A percentile compares a stretch with the other conserved stretches of the same genome.
phyloP scores from a whole-genome alignment of 2,113 vertebrate species.

The Nerophis ophidion region DNA sequence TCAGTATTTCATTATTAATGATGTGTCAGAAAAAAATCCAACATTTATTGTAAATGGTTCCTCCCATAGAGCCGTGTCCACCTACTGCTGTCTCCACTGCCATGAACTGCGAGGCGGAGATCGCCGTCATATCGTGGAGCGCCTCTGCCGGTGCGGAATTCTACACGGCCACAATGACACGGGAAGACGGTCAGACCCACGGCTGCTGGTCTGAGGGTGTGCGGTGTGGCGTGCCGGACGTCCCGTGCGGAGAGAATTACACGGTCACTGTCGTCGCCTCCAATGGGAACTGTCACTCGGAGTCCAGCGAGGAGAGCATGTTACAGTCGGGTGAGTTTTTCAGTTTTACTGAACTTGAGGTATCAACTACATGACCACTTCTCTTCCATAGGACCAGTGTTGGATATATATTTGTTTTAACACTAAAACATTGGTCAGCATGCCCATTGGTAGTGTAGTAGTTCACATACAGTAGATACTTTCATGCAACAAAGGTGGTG shows the following conservation, averaged over 20 bases:
- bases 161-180: slow-evolving; percentile 50
- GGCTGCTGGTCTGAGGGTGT: slow-evolving; percentile 60
- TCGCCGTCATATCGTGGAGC: slow-evolving; percentile 60
- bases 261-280: slow-evolving; percentile 61
- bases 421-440: no score
- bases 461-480: no score
- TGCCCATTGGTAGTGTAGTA: no score
- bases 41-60: neutral
- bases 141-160: slow-evolving; percentile 44
- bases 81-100: slow-evolving; percentile 46
- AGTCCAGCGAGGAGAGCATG: slow-evolving; percentile 37
- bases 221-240: slow-evolving; percentile 56
- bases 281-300: slow-evolving; percentile 53
- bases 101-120: slow-evolving; percentile 66
- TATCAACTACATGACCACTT: no score
- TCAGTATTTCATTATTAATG: neutral
- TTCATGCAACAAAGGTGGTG: no score
- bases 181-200: slow-evolving; percentile 22
- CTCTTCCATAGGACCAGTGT: no score
- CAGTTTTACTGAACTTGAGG: neutral
- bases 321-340: slow-evolving; percentile 64
- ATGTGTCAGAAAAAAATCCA: neutral
- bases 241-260: slow-evolving; percentile 64
- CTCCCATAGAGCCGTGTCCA: slow-evolving; percentile 58
- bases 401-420: no score